These are phyloP conservation scores for Hymenopus coronatus DNA, from an alignment of 2,888 invertebrate species.

Conservation along the genomic window DNA sequence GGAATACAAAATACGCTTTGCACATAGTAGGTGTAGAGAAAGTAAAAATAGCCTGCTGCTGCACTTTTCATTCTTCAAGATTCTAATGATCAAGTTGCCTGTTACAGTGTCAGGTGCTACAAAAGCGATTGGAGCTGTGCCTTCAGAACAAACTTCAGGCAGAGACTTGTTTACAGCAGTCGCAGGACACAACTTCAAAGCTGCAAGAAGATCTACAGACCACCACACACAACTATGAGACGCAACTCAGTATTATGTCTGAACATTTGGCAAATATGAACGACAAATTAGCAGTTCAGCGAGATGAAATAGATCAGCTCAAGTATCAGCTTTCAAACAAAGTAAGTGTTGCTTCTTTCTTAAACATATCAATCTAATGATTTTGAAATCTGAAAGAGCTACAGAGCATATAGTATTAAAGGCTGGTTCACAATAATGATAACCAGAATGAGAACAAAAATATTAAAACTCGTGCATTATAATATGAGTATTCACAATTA, in stretches of 20 bases:
- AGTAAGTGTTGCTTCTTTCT: constrained; percentile 39
- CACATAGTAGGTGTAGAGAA: too few relatives aligned
- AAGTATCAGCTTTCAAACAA: constrained; percentile 60
- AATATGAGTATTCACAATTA: too few relatives aligned
- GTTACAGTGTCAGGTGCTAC: constrained; percentile 53
- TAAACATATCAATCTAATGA: not conserved
- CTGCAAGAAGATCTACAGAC: constrained; percentile 67
- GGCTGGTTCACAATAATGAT: too few relatives aligned
- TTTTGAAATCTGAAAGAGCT: too few relatives aligned
- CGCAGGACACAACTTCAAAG: constrained; percentile 48
- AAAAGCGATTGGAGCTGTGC: constrained; percentile 56
- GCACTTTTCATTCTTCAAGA: too few relatives aligned
- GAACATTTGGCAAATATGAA: constrained; percentile 75
- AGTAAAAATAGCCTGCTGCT: too few relatives aligned
- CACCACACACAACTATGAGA: constrained; percentile 62
- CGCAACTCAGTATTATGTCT: constrained; percentile 71
- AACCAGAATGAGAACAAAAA: too few relatives aligned
- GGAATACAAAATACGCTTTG: too few relatives aligned
- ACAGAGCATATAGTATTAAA: too few relatives aligned
- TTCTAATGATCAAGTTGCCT: not conserved
- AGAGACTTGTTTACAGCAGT: constrained; percentile 55
- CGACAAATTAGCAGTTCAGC: constrained; percentile 79
- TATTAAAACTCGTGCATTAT: too few relatives aligned
- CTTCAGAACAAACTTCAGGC: constrained; percentile 51
- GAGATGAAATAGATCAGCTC: constrained; percentile 72